phyloP scores from a whole-genome alignment of 92 coral and sea anemone genomes.

The Meandrina meandrites region DNA sequence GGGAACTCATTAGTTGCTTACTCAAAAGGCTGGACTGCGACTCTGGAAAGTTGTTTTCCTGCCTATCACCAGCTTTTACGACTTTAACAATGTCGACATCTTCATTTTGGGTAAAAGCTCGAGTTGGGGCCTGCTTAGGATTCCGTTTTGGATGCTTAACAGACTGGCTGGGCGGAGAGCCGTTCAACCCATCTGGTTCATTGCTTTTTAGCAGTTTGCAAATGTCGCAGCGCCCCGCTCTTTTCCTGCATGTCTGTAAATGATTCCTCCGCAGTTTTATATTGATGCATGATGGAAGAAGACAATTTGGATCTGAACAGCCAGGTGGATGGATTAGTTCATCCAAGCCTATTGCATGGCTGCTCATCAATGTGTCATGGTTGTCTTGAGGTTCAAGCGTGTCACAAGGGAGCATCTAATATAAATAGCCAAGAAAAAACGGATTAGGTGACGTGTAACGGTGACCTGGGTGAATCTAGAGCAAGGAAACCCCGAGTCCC shows the following conservation, averaged over 20 bases:
- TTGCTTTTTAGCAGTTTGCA: constrained; percentile 17
- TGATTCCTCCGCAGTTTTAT: constrained; percentile 19
- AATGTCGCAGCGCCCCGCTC: constrained; percentile 7
- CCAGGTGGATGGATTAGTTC: constrained; percentile 20
- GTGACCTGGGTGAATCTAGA: background rate
- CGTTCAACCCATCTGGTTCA: background rate
- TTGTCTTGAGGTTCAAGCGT: background rate
- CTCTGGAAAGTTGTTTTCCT: background rate
- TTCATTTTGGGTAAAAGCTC: background rate
- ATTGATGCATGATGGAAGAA: constrained; percentile 33
- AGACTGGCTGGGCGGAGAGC: background rate
- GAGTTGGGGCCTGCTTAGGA: background rate
- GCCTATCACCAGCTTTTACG: background rate
- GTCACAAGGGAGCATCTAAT: background rate
- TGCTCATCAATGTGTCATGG: background rate
- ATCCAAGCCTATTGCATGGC: background rate
- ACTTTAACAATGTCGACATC: constrained; percentile 20
- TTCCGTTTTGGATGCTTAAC: background rate
- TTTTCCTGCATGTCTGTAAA: constrained; percentile 23
- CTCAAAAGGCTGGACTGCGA: background rate
- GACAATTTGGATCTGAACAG: constrained; percentile 39
- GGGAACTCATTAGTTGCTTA: background rate
- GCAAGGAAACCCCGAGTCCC: background rate
- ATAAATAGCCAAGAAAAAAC: background rate
- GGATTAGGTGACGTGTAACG: background rate